A percentile compares a stretch with the other conserved stretches of the same genome.
Conservation (phyloP, 2,888 invertebrate species). For the Calameuta idolon region DNA sequence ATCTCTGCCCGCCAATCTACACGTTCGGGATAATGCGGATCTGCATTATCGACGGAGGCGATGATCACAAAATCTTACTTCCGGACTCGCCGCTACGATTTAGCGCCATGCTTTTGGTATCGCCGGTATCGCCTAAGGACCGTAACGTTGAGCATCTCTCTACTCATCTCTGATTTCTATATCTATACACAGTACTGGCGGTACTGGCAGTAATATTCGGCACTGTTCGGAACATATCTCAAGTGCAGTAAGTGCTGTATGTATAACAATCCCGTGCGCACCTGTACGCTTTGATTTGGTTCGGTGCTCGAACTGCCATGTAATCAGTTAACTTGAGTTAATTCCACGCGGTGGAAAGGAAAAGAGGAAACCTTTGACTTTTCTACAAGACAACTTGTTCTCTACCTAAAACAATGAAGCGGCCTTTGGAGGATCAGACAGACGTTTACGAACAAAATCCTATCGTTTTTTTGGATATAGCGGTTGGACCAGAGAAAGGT, state of each 20-base stretch:
- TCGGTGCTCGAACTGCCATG: neutral
- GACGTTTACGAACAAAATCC: constrained; percentile 68
- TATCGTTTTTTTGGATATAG: constrained; percentile 79
- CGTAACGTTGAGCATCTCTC: no score
- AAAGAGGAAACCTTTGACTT: neutral
- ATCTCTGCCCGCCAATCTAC: no score
- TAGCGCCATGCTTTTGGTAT: no score
- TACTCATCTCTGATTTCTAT: no score
- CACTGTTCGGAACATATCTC: no score
- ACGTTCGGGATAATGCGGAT: no score
- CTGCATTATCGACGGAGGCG: no score
- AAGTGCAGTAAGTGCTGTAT: neutral
- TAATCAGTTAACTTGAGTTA: neutral
- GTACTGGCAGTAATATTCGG: no score
- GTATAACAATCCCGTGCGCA: neutral
- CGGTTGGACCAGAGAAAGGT: constrained; percentile 78
- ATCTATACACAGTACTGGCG: no score
- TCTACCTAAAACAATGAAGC: constrained; percentile 35
- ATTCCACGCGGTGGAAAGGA: neutral
- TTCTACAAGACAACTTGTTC: neutral
- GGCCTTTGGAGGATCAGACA: constrained; percentile 33
- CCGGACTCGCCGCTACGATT: no score
- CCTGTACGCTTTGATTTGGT: neutral
- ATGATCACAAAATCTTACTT: no score
- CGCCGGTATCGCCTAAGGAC: no score